Base-by-base conservation (phyloP, 2,888 invertebrate genomes). In the Polia nebulosa region DNA sequence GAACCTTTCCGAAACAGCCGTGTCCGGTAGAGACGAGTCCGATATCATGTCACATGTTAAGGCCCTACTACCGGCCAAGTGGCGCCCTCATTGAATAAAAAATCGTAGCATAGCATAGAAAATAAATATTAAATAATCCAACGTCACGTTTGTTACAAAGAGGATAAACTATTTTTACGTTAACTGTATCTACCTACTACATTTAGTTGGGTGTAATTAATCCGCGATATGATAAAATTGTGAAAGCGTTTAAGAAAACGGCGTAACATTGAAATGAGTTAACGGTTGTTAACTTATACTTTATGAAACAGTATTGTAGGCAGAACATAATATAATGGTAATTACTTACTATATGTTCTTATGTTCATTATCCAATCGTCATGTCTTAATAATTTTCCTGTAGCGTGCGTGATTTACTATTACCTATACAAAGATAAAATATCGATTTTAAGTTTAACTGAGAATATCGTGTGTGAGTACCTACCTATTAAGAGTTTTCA, bases 231-330 rank as follows among this genome's bases (percentile, higher is more conserved):
- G 53, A 77, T 71, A 77, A 69, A 74, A 74, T 53, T 78, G 80
- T 78, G 78, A 80, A 80, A 80, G 80, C 66, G 55, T 63, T 78
- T 71, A 58, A 69, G 81, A 78, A 71, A 74, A 80, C 61, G 44
- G 63, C 57, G 52, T 62, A 66, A 66, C 56, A 63, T 63, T 57
- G 57, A 39, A 58, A 70, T 55, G 41, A 62, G 39, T 55, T 76
- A 44, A 63, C 55, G 71, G 71, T 59, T 51, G 45, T 53, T 76
- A 71, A 41, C 29, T 49, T 58, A 22, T n/a, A n/a, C n/a, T n/a
- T 3, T 68, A n/a, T 53, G 70, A 70, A 69, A 69, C 27, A 34
- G 34, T 11, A 52, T 27, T 34, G 27, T 41, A 17, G 66, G 71
- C 27, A 59, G 25, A 71, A 41, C 20, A 52, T 34, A 41, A n/a